Base-by-base conservation (phyloP, 2,113 vertebrate species). In the Rafetus swinhoei region DNA sequence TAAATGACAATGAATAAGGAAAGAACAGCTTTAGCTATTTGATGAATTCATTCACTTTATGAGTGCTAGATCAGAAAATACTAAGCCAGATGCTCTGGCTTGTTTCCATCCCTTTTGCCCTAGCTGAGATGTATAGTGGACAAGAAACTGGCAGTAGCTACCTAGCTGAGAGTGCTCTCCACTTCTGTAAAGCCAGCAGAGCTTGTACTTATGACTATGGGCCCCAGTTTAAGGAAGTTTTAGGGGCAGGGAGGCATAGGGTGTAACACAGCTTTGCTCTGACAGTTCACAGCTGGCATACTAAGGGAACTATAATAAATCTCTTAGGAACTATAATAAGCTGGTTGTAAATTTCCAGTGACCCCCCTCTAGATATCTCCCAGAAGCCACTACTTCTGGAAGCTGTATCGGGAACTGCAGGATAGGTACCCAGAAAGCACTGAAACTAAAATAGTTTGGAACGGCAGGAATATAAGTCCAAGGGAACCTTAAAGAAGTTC, bases 161-260 rank as follows among this genome's bases (percentile, higher is more conserved):
- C 81, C 62, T 50, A 94, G 82, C n/a, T 92, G 65, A 89, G 94
- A 82, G 74, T 85, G 56, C n/a, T 35, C 82, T 93, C 39, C 32
- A 14, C n/a, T 84, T 24, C 83, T 79, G 90, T 24, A 45, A 74
- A 79, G 16, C 57, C 89, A 93, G 65, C 79, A 82, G 86, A 81
- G 83, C 52, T 57, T n/a, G 25, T 77, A 86, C 39, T 59, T 52
- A 11, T 25, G 0, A 0, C 10, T 5, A 4, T 32, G 0, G 65
- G 69, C 88, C 21, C 76, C 32, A 4, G 82, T 35, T 29, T 9
- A 7, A 81, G 74, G 22, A n/a, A 50, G 12, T 22, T 25, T 72
- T 72, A 72, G 39, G 74, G 24, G 6, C 39, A 25, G 7, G 74
- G 45, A 77, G 6, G 24, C 13, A 15, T 77, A 35, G 24, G 11